phyloP scores from a whole-genome alignment of 2,888 invertebrate genomes.

The Pachycephus smyrnensis region DNA sequence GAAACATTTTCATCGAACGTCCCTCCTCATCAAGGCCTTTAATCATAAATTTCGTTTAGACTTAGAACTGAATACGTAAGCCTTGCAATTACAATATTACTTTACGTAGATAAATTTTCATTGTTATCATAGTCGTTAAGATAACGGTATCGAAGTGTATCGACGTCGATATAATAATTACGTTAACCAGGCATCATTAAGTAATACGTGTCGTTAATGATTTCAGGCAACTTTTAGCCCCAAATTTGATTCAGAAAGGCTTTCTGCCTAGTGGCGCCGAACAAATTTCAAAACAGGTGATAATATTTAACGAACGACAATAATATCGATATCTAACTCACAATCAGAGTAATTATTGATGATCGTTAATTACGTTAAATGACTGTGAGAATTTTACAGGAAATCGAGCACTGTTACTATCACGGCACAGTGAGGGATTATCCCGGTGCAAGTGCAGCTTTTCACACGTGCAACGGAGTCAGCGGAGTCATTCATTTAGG shows the following conservation, averaged over 20 bases:
- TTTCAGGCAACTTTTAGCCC: slow-evolving; percentile 92
- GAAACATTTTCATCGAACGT: slow-evolving; percentile 94
- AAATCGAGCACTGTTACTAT: slow-evolving; percentile 98
- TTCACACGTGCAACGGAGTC: slow-evolving; percentile 98
- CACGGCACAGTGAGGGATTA: slow-evolving; percentile 98
- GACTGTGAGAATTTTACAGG: slow-evolving; percentile 70
- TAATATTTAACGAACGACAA: not conserved
- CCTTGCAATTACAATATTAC: not conserved
- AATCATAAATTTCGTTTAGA: slow-evolving; percentile 96
- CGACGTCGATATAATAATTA: not conserved
- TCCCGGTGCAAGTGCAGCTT: slow-evolving; percentile 95
- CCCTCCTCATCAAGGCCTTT: slow-evolving; percentile 96
- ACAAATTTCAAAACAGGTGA: slow-evolving; percentile 82
- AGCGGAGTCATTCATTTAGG: slow-evolving; percentile 97
- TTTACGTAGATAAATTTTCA: not conserved
- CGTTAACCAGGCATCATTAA: not conserved
- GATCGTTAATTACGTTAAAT: not conserved
- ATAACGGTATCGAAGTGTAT: not conserved
- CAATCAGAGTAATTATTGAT: not conserved
- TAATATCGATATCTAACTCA: not conserved
- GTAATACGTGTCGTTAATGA: slow-evolving; percentile 49
- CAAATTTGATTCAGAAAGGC: slow-evolving; percentile 92
- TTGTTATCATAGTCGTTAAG: not conserved
- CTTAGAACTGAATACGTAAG: slow-evolving; percentile 96
- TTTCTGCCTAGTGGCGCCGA: slow-evolving; percentile 88